These are phyloP conservation scores for Lacerta agilis DNA, from an alignment of 2,797 vertebrate genomes.

Conservation along the genomic window DNA sequence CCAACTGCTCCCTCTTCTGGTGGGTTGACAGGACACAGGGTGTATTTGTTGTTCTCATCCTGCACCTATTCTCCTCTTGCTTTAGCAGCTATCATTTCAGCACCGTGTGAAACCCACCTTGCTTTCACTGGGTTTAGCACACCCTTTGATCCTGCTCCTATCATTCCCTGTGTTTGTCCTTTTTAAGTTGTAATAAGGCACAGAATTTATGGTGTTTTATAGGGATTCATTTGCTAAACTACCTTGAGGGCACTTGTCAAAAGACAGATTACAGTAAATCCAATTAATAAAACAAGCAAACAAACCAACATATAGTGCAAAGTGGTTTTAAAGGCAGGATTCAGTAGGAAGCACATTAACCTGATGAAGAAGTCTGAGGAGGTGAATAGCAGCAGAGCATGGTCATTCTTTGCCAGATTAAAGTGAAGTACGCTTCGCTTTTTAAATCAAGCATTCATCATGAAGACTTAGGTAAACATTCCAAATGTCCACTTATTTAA, in stretches of 20 bases:
- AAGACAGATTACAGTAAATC: not conserved
- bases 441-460: not conserved
- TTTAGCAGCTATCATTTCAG: no score
- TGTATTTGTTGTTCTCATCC: no score
- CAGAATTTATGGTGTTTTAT: no score
- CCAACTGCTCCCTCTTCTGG: no score
- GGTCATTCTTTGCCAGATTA: not conserved
- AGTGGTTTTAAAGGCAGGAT: not conserved
- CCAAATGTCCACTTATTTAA: not conserved
- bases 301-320: not conserved
- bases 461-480: not conserved
- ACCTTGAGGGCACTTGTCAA: not conserved
- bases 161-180: no score
- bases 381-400: not conserved
- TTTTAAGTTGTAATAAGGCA: no score
- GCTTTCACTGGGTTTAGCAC: not conserved
- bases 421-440: not conserved
- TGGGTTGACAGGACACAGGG: no score
- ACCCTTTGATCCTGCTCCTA: no score
- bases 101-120: not conserved
- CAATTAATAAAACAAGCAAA: not conserved
- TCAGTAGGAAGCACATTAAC: not conserved
- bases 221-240: no score
- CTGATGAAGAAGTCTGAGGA: conserved; percentile 1
- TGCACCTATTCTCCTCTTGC: no score